Percentiles rank a stretch among this genome's conserved stretches.
phyloP scores from a whole-genome alignment of 2,888 invertebrate species.

The Hedya salicella region DNA sequence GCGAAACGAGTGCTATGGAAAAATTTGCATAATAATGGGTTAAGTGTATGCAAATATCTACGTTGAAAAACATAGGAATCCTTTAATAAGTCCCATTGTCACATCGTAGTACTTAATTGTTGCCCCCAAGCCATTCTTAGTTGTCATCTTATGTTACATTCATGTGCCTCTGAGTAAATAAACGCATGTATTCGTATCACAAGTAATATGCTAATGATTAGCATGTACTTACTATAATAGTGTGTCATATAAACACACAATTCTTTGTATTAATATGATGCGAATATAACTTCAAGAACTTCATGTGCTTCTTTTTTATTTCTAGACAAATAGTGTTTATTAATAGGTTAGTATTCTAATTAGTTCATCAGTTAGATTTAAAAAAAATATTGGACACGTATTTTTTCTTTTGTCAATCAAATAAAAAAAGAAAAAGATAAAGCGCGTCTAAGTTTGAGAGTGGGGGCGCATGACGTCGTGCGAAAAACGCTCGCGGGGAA shows the following conservation, averaged over 20 bases:
- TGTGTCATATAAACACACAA: not conserved
- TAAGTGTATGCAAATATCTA: constrained; percentile 24
- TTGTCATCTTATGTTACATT: not conserved
- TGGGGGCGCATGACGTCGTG: too few relatives aligned
- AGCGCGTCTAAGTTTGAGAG: too few relatives aligned
- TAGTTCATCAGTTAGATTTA: too few relatives aligned
- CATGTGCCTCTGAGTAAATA: not conserved
- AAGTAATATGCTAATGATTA: not conserved
- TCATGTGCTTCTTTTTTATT: too few relatives aligned
- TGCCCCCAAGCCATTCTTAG: not conserved
- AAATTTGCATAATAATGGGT: constrained; percentile 20
- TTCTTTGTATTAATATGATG: not conserved
- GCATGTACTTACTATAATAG: not conserved
- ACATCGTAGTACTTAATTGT: constrained; percentile 25
- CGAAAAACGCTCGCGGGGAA: too few relatives aligned
- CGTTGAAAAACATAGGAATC: constrained; percentile 19
- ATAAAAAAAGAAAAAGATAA: too few relatives aligned
- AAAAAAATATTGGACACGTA: too few relatives aligned
- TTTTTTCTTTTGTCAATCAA: too few relatives aligned
- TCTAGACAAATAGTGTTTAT: too few relatives aligned
- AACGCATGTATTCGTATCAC: not conserved
- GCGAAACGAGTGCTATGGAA: constrained; percentile 4
- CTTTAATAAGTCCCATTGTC: constrained; percentile 24
- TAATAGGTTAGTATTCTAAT: too few relatives aligned
- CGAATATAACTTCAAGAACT: too few relatives aligned